A percentile compares a stretch with the other conserved stretches of the same genome.
Evolutionary conservation across 1,140 invertebrate genomes (phyloP).

Genomic region (Drosophila nasuta): DNA sequence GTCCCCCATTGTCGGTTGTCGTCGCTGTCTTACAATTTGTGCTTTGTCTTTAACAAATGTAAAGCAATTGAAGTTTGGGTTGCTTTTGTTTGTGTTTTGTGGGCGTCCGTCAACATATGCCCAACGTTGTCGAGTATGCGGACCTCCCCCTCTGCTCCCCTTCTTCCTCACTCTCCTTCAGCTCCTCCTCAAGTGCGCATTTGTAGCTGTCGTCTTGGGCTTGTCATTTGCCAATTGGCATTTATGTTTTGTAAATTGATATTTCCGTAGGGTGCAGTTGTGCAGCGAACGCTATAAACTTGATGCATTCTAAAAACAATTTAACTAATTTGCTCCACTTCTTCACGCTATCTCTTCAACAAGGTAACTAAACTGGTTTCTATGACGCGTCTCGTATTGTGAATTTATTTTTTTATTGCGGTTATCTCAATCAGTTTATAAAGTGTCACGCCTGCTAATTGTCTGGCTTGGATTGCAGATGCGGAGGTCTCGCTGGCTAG

Average conservation of each 20-base stretch:
- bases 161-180: not conserved
- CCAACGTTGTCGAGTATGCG: not conserved
- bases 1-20: constrained; percentile 21
- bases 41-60: constrained; percentile 56
- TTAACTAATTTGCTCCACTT: constrained; percentile 50
- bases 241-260: constrained; percentile 65
- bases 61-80: constrained; percentile 49
- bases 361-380: constrained; percentile 33
- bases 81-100: constrained; percentile 30
- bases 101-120: constrained; percentile 24
- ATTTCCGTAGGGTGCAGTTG: constrained; percentile 49
- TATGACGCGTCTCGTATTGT: constrained; percentile 1
- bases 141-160: not conserved
- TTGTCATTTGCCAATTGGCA: constrained; percentile 65
- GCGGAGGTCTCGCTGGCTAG: not conserved
- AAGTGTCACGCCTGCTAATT: constrained; percentile 20
- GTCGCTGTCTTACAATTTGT: constrained; percentile 15
- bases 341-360: not conserved
- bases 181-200: not conserved
- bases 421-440: constrained; percentile 45
- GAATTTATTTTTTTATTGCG: constrained; percentile 19
- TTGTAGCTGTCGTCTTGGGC: constrained; percentile 45
- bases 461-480: not conserved
- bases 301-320: constrained; percentile 43
- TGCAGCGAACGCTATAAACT: not conserved